Percentiles rank a stretch among this genome's conserved stretches.
These are phyloP conservation scores for Melanophora roralis DNA, from an alignment of 2,888 invertebrate species.

Conservation along the genomic window DNA sequence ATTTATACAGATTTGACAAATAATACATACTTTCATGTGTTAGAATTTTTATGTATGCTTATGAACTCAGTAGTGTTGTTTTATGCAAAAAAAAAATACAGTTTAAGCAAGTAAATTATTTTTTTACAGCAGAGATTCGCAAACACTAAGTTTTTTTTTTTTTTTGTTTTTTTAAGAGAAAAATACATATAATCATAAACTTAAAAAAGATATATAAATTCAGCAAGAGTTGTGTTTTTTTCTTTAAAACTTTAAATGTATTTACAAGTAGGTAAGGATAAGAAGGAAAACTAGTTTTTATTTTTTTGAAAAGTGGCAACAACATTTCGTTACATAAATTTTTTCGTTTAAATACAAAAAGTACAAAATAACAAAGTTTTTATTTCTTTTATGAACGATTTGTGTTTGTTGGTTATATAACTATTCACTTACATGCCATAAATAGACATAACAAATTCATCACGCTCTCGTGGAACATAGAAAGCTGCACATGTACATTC, in stretches of 20 bases:
- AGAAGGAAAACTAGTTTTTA: neutral
- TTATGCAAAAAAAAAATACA: neutral
- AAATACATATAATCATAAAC: neutral
- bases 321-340: constrained; percentile 4
- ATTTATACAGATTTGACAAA: no score
- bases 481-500: constrained; percentile 83
- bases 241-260: neutral
- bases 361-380: constrained; percentile 42
- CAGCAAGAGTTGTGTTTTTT: constrained; percentile 23
- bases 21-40: no score
- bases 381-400: constrained; percentile 12
- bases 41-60: no score
- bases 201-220: constrained; percentile 9
- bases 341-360: constrained; percentile 20
- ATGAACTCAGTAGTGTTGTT: no score
- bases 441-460: constrained; percentile 63
- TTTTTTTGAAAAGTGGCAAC: constrained; percentile 4
- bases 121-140: constrained; percentile 38
- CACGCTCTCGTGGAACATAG: constrained; percentile 80
- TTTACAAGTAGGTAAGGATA: constrained; percentile 24
- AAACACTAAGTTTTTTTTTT: constrained; percentile 18
- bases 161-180: neutral
- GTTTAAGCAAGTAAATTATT: neutral
- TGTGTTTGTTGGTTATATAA: neutral
- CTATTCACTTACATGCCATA: constrained; percentile 33